These are phyloP conservation scores for Drosophila nikananu DNA, from an alignment of 1,140 invertebrate species.

Conservation along the genomic window DNA sequence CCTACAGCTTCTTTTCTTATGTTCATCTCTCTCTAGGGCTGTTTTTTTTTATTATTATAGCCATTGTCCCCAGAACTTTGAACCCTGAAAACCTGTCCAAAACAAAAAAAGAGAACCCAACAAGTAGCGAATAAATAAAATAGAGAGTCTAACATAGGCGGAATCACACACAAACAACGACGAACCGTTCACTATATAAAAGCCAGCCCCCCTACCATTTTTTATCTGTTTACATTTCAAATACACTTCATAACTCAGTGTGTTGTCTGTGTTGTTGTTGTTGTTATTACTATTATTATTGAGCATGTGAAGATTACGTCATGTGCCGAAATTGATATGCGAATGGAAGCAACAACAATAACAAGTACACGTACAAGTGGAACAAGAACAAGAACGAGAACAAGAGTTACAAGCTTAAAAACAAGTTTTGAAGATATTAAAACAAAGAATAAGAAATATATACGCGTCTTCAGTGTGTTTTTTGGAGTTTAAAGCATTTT, in stretches of 20 bases:
- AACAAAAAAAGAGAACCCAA: constrained; percentile 15
- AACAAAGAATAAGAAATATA: constrained; percentile 1
- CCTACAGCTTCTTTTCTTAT: constrained; percentile 4
- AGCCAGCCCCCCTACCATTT: constrained; percentile 21
- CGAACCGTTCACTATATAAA: constrained; percentile 23
- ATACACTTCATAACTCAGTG: constrained; percentile 73
- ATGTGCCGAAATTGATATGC: constrained; percentile 83
- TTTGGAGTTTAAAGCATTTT: background rate
- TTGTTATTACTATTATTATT: constrained; percentile 44
- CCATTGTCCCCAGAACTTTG: constrained; percentile 23
- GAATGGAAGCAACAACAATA: constrained; percentile 49
- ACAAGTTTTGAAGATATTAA: constrained; percentile 38
- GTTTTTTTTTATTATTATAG: background rate
- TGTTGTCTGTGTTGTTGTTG: constrained; percentile 33
- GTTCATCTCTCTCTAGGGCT: constrained; percentile 2
- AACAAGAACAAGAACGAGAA: constrained; percentile 52
- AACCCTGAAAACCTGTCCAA: constrained; percentile 35
- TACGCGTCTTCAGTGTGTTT: constrained; percentile 9
- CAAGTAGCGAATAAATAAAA: constrained; percentile 31
- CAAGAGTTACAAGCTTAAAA: constrained; percentile 58
- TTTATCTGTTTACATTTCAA: constrained; percentile 79
- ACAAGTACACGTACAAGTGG: constrained; percentile 44
- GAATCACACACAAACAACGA: constrained; percentile 22
- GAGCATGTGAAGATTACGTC: constrained; percentile 82
- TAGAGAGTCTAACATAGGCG: constrained; percentile 17